Base-by-base conservation (phyloP, 2,888 invertebrate species). In the Autographa pulchrina region DNA sequence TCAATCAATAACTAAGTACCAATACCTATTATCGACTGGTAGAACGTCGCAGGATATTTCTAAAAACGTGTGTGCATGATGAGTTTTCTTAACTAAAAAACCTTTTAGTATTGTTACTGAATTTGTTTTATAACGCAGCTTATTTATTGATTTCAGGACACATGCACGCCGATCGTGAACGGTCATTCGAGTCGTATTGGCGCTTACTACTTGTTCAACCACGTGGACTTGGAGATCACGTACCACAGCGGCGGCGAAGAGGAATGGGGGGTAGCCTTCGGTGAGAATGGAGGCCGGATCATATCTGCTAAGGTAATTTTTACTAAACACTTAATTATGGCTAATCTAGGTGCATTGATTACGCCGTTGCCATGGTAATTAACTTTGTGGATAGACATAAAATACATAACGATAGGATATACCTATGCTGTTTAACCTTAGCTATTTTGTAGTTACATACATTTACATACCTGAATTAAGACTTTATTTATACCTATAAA, bases 141-240 rank as follows among this genome's bases (percentile, higher is more conserved):
- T 59, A 31, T 77, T 73, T 70, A 71, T 20, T 43, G 6, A 25
- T 81, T 82, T 20, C 70, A 95, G 95, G 96, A 96, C 75, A 96
- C 96, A n/a, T 97, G 97, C 79, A 93, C 96, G 13, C 94, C 95
- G 2, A 94, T 94, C 61, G 96, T 96, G 14, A 96, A 97, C 88
- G 96, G 95, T 0, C 91, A 93, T 31, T 96, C 97, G 81, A 96
- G 96, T 80, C 96, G 96, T 83, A 96, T 97, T 1, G 97, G 98
- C 82, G 97, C 97, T 0, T 99, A 98, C 92, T 99, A 99, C 92
- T 96, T 99, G 62, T 99, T 99, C 95, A 99, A 99, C 96, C 99
- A 99, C 93, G 98, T 99, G 58, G 99, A 99, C 93, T 96, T 99
- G 77, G 97, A 96, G 75, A 98, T 99, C 80, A 98, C 98, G 0